phyloP scores from a whole-genome alignment of 2,113 vertebrate species.

The Rhinopomastus cyanomelas region DNA sequence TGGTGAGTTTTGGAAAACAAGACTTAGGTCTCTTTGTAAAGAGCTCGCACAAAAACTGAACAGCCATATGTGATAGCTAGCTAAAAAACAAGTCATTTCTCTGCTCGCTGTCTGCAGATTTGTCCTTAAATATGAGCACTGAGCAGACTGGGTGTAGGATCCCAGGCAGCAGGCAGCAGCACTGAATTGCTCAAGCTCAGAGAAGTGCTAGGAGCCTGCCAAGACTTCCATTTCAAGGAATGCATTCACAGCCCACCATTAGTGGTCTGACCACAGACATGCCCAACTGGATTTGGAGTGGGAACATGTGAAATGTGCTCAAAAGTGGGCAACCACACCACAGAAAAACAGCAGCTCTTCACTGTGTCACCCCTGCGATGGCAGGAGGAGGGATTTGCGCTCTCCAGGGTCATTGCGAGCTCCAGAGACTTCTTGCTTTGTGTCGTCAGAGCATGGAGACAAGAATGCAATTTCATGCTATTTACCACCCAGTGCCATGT shows the following conservation, averaged over 20 bases:
- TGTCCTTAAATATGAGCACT: conserved; percentile 1
- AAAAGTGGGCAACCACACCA: not conserved
- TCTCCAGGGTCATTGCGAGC: not conserved
- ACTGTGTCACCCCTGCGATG: fast-evolving
- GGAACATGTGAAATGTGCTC: not conserved
- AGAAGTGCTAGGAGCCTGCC: not conserved
- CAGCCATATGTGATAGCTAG: conserved; percentile 40
- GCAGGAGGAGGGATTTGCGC: not conserved
- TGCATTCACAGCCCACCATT: not conserved
- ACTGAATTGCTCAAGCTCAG: not conserved
- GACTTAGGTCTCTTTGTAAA: conserved; percentile 5
- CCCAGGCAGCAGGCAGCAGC: not conserved
- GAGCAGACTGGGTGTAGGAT: conserved; percentile 7
- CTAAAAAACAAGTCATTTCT: conserved; percentile 17
- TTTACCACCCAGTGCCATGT: not conserved
- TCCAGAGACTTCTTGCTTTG: not conserved
- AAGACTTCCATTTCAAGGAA: not conserved
- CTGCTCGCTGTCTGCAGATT: conserved; percentile 34
- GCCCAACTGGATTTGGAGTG: not conserved
- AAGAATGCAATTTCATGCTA: not conserved
- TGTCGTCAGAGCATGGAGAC: not conserved
- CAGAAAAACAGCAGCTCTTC: not conserved
- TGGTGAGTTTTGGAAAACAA: conserved; percentile 44
- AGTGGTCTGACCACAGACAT: not conserved
- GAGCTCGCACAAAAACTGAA: conserved; percentile 30